phyloP scores from a whole-genome alignment of 1,140 invertebrate species.

The Caenorhabditis brenneri region DNA sequence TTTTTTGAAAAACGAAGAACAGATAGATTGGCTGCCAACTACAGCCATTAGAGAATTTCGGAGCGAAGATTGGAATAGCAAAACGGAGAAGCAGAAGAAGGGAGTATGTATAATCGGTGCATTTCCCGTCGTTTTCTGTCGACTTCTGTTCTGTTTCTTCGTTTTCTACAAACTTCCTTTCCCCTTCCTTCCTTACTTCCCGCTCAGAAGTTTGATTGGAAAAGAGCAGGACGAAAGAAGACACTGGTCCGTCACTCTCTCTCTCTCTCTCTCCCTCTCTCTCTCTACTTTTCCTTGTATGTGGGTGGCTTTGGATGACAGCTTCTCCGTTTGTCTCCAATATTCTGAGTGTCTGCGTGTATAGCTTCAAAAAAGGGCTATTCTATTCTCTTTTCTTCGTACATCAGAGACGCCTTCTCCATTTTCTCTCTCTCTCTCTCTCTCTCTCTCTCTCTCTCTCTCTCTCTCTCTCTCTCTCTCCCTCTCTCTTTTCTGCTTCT shows the following conservation, averaged over 20 bases:
- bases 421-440: not conserved
- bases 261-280: slow-evolving; percentile 28
- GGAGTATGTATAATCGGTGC: slow-evolving; percentile 34
- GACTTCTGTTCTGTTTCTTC: slow-evolving; percentile 40
- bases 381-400: not conserved
- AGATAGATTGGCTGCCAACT: slow-evolving; percentile 18
- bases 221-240: slow-evolving; percentile 36
- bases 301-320: slow-evolving; percentile 38
- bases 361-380: not conserved
- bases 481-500: not conserved
- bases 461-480: too few relatives aligned
- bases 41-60: not conserved
- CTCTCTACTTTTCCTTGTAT: slow-evolving; percentile 16
- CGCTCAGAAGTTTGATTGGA: slow-evolving; percentile 42
- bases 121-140: slow-evolving; percentile 2
- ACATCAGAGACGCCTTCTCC: not conserved
- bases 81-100: not conserved
- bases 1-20: not conserved
- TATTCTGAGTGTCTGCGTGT: not conserved
- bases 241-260: slow-evolving; percentile 22
- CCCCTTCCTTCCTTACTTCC: not conserved
- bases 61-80: not conserved
- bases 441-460: too few relatives aligned
- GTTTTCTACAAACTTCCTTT: slow-evolving; percentile 16
- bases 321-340: not conserved